Evolutionary conservation across 2,888 invertebrate species (phyloP).

Genomic region (Polydrusus cervinus): DNA sequence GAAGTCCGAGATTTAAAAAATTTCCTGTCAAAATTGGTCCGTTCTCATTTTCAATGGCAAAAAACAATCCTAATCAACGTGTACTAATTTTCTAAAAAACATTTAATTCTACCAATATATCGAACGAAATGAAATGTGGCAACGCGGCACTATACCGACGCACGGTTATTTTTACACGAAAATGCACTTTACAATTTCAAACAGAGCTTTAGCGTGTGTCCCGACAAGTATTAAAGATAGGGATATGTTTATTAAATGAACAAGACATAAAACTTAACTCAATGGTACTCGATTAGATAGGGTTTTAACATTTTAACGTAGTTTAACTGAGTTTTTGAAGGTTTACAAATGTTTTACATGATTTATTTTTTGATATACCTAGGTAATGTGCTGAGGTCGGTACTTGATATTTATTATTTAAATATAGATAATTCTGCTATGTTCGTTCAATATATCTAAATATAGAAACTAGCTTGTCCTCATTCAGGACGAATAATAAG

Average conservation of each 20-base stretch:
- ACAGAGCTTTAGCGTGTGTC: conserved; percentile 63
- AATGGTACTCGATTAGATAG: conserved; percentile 51
- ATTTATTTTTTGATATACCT: conserved; percentile 27
- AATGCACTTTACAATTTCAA: conserved; percentile 71
- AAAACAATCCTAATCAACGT: no score
- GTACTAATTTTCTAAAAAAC: no score
- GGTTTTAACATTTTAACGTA: conserved; percentile 46
- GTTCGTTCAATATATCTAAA: no score
- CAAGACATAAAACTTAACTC: conserved; percentile 66
- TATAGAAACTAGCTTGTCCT: no score
- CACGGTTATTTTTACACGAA: conserved; percentile 72
- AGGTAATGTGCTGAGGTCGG: neutral
- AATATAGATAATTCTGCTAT: no score
- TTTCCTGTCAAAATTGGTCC: neutral
- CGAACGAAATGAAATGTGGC: conserved; percentile 23
- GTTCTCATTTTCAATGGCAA: neutral
- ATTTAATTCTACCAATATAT: neutral
- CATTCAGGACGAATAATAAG: no score
- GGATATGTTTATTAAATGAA: conserved; percentile 72
- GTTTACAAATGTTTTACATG: conserved; percentile 51
- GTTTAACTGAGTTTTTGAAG: conserved; percentile 43
- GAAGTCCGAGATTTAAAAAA: neutral
- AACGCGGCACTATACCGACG: conserved; percentile 66
- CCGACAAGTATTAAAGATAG: conserved; percentile 56
- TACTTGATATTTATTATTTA: neutral